These are phyloP conservation scores for Dryobota labecula DNA, from an alignment of 2,888 invertebrate species.

Conservation along the genomic window DNA sequence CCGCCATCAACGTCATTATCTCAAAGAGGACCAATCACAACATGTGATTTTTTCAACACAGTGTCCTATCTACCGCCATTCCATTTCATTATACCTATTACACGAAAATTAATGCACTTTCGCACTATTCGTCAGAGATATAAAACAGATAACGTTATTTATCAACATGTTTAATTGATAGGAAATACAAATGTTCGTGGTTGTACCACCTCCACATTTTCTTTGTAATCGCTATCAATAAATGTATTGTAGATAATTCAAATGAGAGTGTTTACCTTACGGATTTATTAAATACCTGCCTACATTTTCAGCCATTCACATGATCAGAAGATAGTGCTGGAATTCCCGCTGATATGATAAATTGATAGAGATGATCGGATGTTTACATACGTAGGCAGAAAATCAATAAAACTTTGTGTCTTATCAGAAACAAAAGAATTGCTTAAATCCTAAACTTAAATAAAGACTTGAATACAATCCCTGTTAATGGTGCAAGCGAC, in stretches of 20 bases:
- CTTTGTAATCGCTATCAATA: conserved; percentile 54
- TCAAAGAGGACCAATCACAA: conserved; percentile 70
- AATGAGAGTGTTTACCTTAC: conserved; percentile 24
- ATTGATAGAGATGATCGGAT: conserved; percentile 25
- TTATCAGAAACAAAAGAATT: conserved; percentile 5
- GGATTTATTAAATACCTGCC: conserved; percentile 49
- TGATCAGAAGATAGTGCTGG: conserved; percentile 59
- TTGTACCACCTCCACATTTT: conserved; percentile 38
- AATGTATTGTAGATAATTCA: conserved; percentile 52
- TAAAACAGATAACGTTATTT: conserved; percentile 47
- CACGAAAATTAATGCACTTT: conserved; percentile 45
- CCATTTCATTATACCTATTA: conserved; percentile 53
- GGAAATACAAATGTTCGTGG: conserved; percentile 39
- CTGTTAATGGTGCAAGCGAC: conserved; percentile 40
- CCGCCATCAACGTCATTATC: conserved; percentile 68
- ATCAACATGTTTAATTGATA: conserved; percentile 58
- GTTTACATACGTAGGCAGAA: conserved; percentile 29
- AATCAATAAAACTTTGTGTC: conserved; percentile 12
- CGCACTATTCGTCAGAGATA: conserved; percentile 64
- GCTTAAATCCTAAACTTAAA: conserved; percentile 1
- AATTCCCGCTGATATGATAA: conserved; percentile 63
- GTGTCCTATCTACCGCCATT: conserved; percentile 50
- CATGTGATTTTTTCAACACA: conserved; percentile 47
- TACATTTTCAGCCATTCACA: conserved; percentile 53
- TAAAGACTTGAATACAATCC: conserved; percentile 9